Base-by-base conservation (phyloP, 2,797 vertebrate species). In the Lateolabrax maculatus region DNA sequence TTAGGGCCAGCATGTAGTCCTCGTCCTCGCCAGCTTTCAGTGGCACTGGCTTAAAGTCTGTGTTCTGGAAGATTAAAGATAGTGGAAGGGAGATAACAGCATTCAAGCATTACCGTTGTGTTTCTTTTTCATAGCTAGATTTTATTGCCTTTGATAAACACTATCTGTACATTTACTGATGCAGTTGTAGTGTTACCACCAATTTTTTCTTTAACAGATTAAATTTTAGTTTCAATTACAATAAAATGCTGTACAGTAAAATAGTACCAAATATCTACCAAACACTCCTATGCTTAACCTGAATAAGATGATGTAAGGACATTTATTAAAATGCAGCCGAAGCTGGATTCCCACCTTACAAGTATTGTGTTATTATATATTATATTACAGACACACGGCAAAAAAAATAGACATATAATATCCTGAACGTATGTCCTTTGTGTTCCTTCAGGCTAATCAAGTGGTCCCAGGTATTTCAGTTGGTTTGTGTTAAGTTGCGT, bases 1-100 rank as follows among this genome's bases (percentile, higher is more conserved):
- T 98, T 90, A 98, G 93, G 82, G 96, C 96, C 89, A 98, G 90
- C 95, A 98, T 96, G 87, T 98, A 98, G 82, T 97, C 95, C 87
- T 97, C 96, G 9, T 94, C 95, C 81, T 98, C 97, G 34, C 96
- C 96, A 36, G 72, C 92, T 90, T 96, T 96, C 74, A 98, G 90
- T 4, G 96, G 96, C 77, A 96, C 94, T 48, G 97, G 95, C 63
- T 98, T 99, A 92, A 93, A 97, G 67, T 97, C 97, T 82, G 83
- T 95, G 88, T 72, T 92, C 96, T 97, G 73, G 13, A 75, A 37
- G 13, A 78, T 2, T 9, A 61, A 0, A 15, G 19, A 77, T 19
- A 5, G 39, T 9, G 18, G 21, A 37, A 27, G 13, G n/a, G 27
- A 31, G 11, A 60, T 29, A 15, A 69, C 13, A 48, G 18, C 18